Evolutionary conservation across 2,888 invertebrate species (phyloP).

Genomic region (Himalopsyche anomala): DNA sequence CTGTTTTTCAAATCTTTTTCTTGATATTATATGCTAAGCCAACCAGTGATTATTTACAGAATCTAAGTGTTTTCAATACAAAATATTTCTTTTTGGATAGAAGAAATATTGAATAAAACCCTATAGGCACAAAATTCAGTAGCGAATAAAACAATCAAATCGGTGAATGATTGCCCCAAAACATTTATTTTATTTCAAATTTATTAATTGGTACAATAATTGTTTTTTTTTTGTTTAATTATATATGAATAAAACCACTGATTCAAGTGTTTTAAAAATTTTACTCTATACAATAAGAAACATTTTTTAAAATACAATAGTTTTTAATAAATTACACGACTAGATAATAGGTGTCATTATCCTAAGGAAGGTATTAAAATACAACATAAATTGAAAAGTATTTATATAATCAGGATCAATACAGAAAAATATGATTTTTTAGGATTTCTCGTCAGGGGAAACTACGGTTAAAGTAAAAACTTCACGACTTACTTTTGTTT

Average conservation of each 20-base stretch:
- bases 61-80: no score
- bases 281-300: slow-evolving; percentile 43
- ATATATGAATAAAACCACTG: slow-evolving; percentile 41
- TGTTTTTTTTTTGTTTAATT: slow-evolving; percentile 38
- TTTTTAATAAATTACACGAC: background rate
- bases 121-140: background rate
- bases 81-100: no score
- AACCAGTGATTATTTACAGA: no score
- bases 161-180: slow-evolving; percentile 63
- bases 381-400: background rate
- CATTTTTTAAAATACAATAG: slow-evolving; percentile 37
- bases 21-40: no score
- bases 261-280: slow-evolving; percentile 44
- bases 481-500: no score
- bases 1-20: no score
- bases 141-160: slow-evolving; percentile 57
- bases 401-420: no score
- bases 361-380: background rate
- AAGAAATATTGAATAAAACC: no score
- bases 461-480: no score
- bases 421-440: no score
- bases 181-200: slow-evolving; percentile 61
- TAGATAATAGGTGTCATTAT: slow-evolving; percentile 16
- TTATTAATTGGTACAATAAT: slow-evolving; percentile 53
- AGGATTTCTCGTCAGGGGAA: no score